A percentile compares a stretch with the other conserved stretches of the same genome.
Conservation (phyloP, 2,113 vertebrate genomes). For the Pontoporia blainvillei region DNA sequence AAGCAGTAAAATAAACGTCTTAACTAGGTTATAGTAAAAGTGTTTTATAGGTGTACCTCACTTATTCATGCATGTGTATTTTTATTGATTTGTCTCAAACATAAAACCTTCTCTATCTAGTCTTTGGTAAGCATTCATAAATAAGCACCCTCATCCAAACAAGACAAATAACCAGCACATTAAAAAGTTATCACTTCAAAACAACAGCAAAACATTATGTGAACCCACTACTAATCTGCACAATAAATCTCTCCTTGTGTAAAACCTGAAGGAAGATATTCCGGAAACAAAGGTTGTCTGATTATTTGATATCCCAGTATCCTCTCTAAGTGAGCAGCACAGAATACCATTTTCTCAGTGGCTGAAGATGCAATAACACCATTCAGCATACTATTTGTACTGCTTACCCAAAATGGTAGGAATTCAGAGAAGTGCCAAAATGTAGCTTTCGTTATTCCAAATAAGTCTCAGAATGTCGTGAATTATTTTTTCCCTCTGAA, state of each 20-base stretch:
- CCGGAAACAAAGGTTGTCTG: neutral
- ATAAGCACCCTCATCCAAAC: conserved; percentile 26
- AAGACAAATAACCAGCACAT: conserved; percentile 34
- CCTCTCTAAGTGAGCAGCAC: neutral
- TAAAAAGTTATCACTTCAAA: conserved; percentile 59
- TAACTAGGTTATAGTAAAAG: conserved; percentile 13
- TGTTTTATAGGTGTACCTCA: neutral
- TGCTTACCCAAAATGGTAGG: neutral
- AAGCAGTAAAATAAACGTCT: conserved; percentile 24
- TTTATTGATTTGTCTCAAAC: conserved; percentile 45
- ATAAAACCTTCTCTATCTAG: neutral
- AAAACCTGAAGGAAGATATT: conserved; percentile 33
- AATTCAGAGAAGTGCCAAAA: conserved; percentile 22
- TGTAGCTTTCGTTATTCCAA: conserved; percentile 5
- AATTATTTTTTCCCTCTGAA: conserved; percentile 44
- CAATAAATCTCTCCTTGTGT: conserved; percentile 33
- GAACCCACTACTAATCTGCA: conserved; percentile 18
- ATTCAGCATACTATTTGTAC: neutral
- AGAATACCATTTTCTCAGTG: conserved; percentile 21
- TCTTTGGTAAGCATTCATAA: conserved; percentile 36
- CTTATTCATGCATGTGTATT: conserved; percentile 26
- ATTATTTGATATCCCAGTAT: conserved; percentile 21
- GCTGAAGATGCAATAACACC: conserved; percentile 11
- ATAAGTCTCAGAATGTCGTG: conserved; percentile 15
- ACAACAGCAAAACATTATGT: neutral